Evolutionary conservation across 1,140 invertebrate species (phyloP), one percentile per base, ranked within the genome.

Genomic region (Drosophila pachea): DNA sequence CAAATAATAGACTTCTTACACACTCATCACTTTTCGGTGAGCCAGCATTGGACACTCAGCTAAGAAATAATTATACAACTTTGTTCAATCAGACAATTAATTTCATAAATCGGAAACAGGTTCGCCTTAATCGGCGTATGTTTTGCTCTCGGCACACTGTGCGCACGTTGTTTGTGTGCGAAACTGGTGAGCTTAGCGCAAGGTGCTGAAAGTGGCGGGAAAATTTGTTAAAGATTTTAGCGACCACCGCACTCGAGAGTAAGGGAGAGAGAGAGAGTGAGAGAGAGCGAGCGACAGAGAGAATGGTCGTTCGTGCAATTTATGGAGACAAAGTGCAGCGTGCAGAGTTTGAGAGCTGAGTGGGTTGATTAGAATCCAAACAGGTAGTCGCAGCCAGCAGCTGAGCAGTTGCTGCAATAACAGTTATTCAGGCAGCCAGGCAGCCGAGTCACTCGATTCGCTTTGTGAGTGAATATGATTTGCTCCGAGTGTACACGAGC

Each of bases 141-240:
- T 47, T 45, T 14, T 22, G 33, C 36, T 22, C 11, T n/a, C 5
- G 14, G 5, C 14, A 66, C 79, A 84, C 73, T 79, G 76, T 84
- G 73, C 79, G 79, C 79, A 84, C 79, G 79, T 84, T 84, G 82
- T 79, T 76, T 67, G 68, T 75, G 79, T 69, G 68, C 68, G 47
- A 79, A 83, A 69, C 48, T 73, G 69, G 65, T 63, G 73, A 63
- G 73, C 69, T 73, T 59, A 83, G 56, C 70, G 78, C 69, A 84
- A 86, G 79, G 79, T 79, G 81, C 76, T 71, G 68, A 83, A 76
- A 79, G 81, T 86, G 81, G 79, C 79, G 79, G 79, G 79, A 84
- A 84, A 84, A 79, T 63, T 70, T 79, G 62, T 84, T 52, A 43
- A 63, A 76, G 68, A 83, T 67, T 83, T 74, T 40, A 72, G 73